Percentiles rank a stretch among this genome's conserved stretches.
These are phyloP conservation scores for Neodiprion lecontei DNA, from an alignment of 1,140 invertebrate genomes.

Conservation along the genomic window DNA sequence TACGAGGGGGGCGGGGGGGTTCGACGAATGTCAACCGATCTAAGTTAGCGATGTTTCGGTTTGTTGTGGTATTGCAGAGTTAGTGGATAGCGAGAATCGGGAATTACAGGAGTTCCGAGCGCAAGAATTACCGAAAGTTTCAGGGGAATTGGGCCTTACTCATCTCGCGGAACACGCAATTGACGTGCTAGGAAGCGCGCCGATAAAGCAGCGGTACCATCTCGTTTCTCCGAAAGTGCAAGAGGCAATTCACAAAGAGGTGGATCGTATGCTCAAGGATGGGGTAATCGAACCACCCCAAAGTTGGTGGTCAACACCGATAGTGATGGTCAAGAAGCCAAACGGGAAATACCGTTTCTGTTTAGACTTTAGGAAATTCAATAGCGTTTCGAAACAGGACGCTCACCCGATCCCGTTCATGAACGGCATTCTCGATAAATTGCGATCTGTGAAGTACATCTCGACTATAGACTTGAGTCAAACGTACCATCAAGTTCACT, in stretches of 20 bases:
- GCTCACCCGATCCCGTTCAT: constrained; percentile 59
- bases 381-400: constrained; percentile 52
- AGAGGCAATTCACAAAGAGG: constrained; percentile 11
- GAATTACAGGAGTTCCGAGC: constrained; percentile 14
- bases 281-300: constrained; percentile 40
- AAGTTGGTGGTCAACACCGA: constrained; percentile 49
- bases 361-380: constrained; percentile 57
- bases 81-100: not conserved
- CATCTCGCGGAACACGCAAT: constrained; percentile 38
- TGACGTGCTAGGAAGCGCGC: constrained; percentile 32
- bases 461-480: constrained; percentile 41
- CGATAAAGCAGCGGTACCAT: constrained; percentile 43
- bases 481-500: constrained; percentile 29
- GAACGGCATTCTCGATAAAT: constrained; percentile 54
- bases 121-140: constrained; percentile 8
- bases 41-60: too few species aligned
- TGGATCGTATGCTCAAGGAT: constrained; percentile 32
- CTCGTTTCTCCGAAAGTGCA: constrained; percentile 31
- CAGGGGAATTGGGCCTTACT: constrained; percentile 13
- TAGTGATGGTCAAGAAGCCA: constrained; percentile 58
- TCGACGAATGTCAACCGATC: not conserved
- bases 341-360: constrained; percentile 55
- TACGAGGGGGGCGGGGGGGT: not conserved
- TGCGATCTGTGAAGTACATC: constrained; percentile 47
- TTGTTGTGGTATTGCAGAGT: constrained; percentile 1